These are phyloP conservation scores for Bedellia somnulentella DNA, from an alignment of 2,888 invertebrate species.

Conservation along the genomic window DNA sequence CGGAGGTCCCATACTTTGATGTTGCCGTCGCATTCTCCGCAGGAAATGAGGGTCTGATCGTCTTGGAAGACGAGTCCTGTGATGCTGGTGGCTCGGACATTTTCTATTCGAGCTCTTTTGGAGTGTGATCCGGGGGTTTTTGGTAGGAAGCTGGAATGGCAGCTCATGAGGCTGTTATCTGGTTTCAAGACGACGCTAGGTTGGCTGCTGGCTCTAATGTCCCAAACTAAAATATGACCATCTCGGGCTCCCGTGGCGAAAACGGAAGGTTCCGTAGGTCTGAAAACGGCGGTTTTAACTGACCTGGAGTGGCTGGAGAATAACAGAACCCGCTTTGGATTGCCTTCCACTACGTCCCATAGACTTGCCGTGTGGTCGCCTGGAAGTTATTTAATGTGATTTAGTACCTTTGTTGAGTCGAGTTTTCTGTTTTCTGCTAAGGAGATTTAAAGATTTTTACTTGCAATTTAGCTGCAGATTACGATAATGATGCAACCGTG, in stretches of 20 bases:
- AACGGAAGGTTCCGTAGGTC: constrained; percentile 68
- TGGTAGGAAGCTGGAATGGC: constrained; percentile 56
- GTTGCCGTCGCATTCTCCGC: constrained; percentile 83
- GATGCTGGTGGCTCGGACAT: constrained; percentile 69
- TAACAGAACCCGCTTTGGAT: constrained; percentile 42
- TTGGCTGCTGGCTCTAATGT: constrained; percentile 54
- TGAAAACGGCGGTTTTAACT: constrained; percentile 79
- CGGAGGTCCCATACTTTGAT: constrained; percentile 89
- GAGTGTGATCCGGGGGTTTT: constrained; percentile 56
- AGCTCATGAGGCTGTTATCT: constrained; percentile 72
- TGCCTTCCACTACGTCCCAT: constrained; percentile 69
- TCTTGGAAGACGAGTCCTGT: constrained; percentile 76
- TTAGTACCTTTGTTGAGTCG: background rate
- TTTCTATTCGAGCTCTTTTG: constrained; percentile 43
- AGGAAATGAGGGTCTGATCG: constrained; percentile 75
- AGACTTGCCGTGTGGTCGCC: constrained; percentile 81
- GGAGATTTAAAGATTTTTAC: no score
- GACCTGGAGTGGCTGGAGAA: constrained; percentile 80
- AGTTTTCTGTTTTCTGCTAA: background rate
- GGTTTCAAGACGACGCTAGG: constrained; percentile 54
- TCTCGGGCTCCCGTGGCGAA: constrained; percentile 90
- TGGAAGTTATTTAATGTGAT: constrained; percentile 13
- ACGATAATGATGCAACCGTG: no score
- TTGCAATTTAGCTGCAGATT: no score
- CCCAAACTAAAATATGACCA: constrained; percentile 87